Conservation (phyloP, 2,113 vertebrate species). For the Tretioscincus oriximinensis region DNA sequence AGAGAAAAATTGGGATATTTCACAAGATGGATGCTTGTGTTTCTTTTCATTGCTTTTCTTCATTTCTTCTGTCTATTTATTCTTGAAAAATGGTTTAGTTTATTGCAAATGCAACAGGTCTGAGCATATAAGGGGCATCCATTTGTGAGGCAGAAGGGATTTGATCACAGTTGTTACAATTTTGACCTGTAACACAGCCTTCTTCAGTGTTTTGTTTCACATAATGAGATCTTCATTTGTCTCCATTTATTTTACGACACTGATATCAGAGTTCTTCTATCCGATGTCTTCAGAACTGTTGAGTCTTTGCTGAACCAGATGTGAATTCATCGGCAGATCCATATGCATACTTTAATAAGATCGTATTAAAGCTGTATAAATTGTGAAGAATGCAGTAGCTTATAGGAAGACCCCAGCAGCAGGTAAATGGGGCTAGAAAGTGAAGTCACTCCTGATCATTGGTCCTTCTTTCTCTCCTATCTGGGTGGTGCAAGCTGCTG, state of each 20-base stretch:
- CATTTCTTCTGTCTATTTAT: constrained; percentile 14
- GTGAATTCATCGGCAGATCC: neutral
- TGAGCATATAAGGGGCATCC: neutral
- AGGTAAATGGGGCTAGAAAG: too few species aligned
- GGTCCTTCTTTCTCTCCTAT: too few species aligned
- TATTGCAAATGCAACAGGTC: constrained; percentile 21
- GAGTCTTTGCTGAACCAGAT: constrained; percentile 8
- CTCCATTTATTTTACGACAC: constrained; percentile 5
- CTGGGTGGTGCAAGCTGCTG: too few species aligned
- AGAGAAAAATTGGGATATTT: constrained; percentile 28
- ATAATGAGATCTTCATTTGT: constrained; percentile 11
- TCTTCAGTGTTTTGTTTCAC: neutral
- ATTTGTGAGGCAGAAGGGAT: constrained; percentile 3
- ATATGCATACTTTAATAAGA: too few species aligned
- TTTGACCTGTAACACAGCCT: constrained; percentile 4
- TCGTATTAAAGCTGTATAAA: too few species aligned
- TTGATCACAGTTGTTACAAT: constrained; percentile 9
- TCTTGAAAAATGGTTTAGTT: constrained; percentile 24
- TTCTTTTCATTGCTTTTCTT: constrained; percentile 26
- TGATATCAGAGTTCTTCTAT: neutral
- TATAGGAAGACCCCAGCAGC: too few species aligned
- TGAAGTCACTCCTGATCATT: too few species aligned
- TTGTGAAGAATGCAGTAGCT: too few species aligned
- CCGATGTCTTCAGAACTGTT: neutral
- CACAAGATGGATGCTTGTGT: constrained; percentile 17